A percentile compares a stretch with the other conserved stretches of the same genome.
Evolutionary conservation across 1,140 invertebrate species (phyloP).

Genomic region (Pteromalus puparum): DNA sequence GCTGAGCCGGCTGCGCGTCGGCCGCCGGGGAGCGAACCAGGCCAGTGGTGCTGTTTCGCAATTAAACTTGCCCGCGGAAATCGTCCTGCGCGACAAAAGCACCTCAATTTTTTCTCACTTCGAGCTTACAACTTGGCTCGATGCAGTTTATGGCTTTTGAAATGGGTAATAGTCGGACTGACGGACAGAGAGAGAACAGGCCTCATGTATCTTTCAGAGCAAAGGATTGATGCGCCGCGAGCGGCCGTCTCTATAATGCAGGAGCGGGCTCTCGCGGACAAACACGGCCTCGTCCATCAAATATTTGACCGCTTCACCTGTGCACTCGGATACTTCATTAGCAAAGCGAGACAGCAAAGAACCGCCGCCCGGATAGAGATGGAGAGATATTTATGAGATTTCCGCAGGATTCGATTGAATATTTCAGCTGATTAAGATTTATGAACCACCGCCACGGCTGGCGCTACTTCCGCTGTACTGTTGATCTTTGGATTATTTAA

Average conservation of each 20-base stretch:
- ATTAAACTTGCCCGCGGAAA: slow-evolving; percentile 3
- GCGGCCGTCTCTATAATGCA: not conserved
- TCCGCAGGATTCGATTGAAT: not conserved
- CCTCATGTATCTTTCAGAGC: slow-evolving; percentile 21
- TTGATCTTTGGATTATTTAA: not conserved
- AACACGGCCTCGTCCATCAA: slow-evolving; percentile 25
- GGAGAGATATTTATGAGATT: not conserved
- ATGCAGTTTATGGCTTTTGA: too few species aligned
- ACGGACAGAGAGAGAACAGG: too few species aligned
- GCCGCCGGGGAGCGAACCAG: too few species aligned
- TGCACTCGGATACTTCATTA: not conserved
- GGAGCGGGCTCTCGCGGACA: not conserved
- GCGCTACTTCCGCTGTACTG: not conserved
- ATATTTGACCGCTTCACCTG: not conserved
- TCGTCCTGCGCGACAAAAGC: not conserved
- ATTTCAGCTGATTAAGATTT: not conserved
- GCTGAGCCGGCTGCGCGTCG: not conserved
- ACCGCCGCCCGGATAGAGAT: not conserved
- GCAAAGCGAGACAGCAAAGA: not conserved
- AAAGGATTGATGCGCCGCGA: not conserved
- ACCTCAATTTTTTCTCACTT: too few species aligned
- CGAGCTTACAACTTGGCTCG: too few species aligned
- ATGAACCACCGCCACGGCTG: not conserved
- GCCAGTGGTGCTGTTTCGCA: not conserved
- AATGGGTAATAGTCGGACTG: too few species aligned